A percentile compares a stretch with the other conserved stretches of the same genome.
Conservation (phyloP, 2,797 vertebrate species). For the Girardinus metallicus region DNA sequence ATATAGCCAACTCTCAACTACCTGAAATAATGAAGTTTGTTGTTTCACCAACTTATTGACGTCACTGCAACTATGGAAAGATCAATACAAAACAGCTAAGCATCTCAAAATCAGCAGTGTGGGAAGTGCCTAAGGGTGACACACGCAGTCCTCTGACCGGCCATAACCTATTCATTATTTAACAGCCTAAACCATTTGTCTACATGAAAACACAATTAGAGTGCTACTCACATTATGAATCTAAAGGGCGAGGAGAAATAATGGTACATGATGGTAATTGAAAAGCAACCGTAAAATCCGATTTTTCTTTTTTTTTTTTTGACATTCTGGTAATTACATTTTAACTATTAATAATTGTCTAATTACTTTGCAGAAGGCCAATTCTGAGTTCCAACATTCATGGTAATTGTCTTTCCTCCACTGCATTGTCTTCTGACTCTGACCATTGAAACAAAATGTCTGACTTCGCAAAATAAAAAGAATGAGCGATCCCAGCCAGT, state of each 20-base stretch:
- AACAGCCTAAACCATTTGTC: constrained; percentile 71
- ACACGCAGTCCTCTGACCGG: constrained; percentile 57
- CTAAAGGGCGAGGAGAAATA: constrained; percentile 61
- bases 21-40: constrained; percentile 25
- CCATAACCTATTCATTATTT: constrained; percentile 77
- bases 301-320: constrained; percentile 9
- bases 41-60: constrained; percentile 19
- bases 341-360: constrained; percentile 75
- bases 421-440: constrained; percentile 60
- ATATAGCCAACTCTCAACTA: not conserved
- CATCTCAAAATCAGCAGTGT: constrained; percentile 50
- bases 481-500: constrained; percentile 40
- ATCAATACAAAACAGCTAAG: constrained; percentile 44
- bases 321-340: constrained; percentile 69
- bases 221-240: constrained; percentile 56
- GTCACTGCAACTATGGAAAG: not conserved
- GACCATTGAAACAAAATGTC: constrained; percentile 57
- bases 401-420: constrained; percentile 52
- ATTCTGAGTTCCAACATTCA: constrained; percentile 54
- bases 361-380: constrained; percentile 68
- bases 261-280: constrained; percentile 62
- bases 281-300: constrained; percentile 56
- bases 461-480: constrained; percentile 35
- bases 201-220: constrained; percentile 71
- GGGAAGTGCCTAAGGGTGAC: constrained; percentile 55